These are phyloP conservation scores for Prenolepis imparis DNA, from an alignment of 2,888 invertebrate genomes.

Conservation along the genomic window DNA sequence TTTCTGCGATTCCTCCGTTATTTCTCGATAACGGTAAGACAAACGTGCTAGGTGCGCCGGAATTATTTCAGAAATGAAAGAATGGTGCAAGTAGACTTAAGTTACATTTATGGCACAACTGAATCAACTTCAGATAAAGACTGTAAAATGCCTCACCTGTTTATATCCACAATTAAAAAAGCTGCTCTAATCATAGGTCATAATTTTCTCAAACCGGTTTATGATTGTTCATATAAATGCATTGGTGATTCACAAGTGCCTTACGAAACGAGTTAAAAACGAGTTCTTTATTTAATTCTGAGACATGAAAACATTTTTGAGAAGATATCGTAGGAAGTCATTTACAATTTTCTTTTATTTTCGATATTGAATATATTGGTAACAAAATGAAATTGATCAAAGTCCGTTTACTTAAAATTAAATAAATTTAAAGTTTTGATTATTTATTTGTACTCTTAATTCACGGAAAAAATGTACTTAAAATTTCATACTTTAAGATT, in stretches of 20 bases:
- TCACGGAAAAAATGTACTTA: neutral
- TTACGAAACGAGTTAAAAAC: neutral
- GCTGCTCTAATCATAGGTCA: neutral
- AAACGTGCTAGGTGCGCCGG: constrained; percentile 40
- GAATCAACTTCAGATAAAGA: constrained; percentile 1
- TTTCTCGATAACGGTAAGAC: constrained; percentile 56
- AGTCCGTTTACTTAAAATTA: neutral
- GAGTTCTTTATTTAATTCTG: constrained; percentile 1
- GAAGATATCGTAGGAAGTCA: neutral
- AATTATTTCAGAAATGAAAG: constrained; percentile 25
- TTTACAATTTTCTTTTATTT: neutral
- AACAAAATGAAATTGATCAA: neutral
- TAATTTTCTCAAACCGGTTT: constrained; percentile 19
- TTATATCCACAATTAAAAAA: constrained; percentile 13
- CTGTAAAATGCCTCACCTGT: neutral
- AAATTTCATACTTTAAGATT: neutral
- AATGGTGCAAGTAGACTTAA: neutral
- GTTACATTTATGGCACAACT: neutral
- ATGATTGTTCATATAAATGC: constrained; percentile 4
- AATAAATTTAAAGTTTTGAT: neutral
- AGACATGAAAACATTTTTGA: neutral
- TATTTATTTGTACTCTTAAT: neutral
- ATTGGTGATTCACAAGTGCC: neutral
- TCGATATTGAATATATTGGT: neutral
- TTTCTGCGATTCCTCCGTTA: constrained; percentile 61